phyloP scores from a whole-genome alignment of 1,140 invertebrate species.

The Nilaparvata lugens region DNA sequence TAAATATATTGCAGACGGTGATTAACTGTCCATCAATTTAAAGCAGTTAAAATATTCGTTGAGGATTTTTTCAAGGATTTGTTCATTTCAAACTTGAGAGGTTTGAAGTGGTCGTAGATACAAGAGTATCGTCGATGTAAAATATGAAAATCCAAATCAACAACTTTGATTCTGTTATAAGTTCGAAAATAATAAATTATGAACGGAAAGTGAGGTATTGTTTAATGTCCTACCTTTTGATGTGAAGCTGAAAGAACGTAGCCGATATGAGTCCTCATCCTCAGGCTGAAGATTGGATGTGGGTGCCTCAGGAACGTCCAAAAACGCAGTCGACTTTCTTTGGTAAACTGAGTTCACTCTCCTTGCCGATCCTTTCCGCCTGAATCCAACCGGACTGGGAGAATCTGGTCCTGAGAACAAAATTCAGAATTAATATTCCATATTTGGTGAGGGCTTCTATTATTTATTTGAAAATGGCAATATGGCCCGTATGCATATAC shows the following conservation, averaged over 20 bases:
- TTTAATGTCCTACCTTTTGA: slow-evolving; percentile 56
- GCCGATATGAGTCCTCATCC: slow-evolving; percentile 72
- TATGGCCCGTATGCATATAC: no score
- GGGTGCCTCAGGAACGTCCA: slow-evolving; percentile 60
- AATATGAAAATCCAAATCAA: not conserved
- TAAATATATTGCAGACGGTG: no score
- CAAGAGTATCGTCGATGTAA: no score
- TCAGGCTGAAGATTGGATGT: slow-evolving; percentile 40
- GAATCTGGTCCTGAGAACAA: slow-evolving; percentile 1
- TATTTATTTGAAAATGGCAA: no score
- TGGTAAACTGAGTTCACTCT: slow-evolving; percentile 29
- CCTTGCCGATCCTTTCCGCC: slow-evolving; percentile 21
- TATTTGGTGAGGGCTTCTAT: no score
- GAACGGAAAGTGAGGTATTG: no score
- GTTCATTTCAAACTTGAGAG: no score
- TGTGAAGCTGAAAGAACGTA: slow-evolving; percentile 81
- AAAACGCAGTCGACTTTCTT: slow-evolving; percentile 61
- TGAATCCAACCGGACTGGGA: slow-evolving; percentile 15
- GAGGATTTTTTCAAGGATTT: no score
- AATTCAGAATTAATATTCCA: not conserved
- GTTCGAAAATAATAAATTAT: not conserved
- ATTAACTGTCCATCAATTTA: no score
- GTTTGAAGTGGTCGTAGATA: not conserved
- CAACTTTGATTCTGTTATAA: not conserved
- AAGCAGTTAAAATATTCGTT: no score